A percentile compares a stretch with the other conserved stretches of the same genome.
These are phyloP conservation scores for Craseonycteris thonglongyai DNA, from an alignment of 2,113 vertebrate species.

Conservation along the genomic window DNA sequence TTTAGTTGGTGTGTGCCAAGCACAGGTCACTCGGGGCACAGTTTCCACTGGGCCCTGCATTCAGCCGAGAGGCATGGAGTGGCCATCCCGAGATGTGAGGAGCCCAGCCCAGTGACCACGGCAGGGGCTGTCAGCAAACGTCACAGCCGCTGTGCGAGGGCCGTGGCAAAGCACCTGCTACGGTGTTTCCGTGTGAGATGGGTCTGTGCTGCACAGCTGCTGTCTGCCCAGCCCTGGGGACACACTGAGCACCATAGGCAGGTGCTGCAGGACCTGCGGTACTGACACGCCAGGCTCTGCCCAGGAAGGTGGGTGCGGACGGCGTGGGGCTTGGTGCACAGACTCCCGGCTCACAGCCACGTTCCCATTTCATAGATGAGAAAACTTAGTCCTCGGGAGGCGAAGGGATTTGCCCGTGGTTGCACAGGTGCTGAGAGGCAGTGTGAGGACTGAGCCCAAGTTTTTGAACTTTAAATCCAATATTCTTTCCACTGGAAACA, in stretches of 20 bases:
- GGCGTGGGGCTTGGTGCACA: too few species aligned
- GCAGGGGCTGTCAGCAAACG: neutral
- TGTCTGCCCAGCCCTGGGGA: neutral
- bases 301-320: too few species aligned
- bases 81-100: neutral
- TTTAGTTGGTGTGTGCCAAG: neutral
- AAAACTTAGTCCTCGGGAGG: neutral
- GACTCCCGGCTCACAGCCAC: neutral
- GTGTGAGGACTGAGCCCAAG: neutral
- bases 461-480: constrained; percentile 11
- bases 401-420: neutral
- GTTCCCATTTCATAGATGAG: neutral
- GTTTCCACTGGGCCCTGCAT: neutral
- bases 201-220: neutral
- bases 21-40: neutral
- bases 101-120: neutral
- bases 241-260: neutral
- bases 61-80: neutral
- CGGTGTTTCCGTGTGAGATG: too few species aligned
- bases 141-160: too few species aligned
- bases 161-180: too few species aligned
- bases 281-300: too few species aligned
- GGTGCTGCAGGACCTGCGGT: too few species aligned
- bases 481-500: constrained; percentile 21
- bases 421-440: neutral